These are phyloP conservation scores for Bilobella aurantiaca DNA, from an alignment of 1,140 invertebrate species.

Conservation along the genomic window DNA sequence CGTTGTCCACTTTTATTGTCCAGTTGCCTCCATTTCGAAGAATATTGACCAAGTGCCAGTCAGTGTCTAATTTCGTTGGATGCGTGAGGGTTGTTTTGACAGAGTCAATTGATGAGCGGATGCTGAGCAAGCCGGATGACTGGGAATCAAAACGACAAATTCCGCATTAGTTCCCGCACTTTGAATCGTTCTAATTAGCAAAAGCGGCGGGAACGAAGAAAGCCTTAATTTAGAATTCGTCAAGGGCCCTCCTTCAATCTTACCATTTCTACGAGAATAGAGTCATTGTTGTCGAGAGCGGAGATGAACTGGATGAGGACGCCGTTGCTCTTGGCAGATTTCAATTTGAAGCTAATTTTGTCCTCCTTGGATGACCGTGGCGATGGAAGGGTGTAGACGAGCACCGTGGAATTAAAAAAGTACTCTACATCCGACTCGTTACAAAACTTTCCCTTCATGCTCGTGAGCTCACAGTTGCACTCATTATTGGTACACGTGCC, in stretches of 20 bases:
- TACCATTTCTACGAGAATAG: not conserved
- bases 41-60: conserved; percentile 2
- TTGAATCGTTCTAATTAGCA: not conserved
- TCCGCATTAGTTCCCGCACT: not conserved
- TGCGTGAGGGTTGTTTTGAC: not conserved
- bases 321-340: conserved; percentile 1
- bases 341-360: conserved; percentile 3
- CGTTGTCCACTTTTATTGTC: conserved; percentile 4
- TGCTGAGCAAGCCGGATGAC: conserved; percentile 5
- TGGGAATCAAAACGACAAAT: not conserved
- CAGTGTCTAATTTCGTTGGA: not conserved
- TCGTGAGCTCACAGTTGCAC: conserved; percentile 4
- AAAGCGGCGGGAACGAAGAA: not conserved
- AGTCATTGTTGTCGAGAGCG: not conserved
- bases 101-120: not conserved
- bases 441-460: conserved; percentile 2
- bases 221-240: not conserved
- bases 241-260: not conserved
- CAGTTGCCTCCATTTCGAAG: not conserved
- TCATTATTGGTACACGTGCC: conserved; percentile 5
- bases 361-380: not conserved
- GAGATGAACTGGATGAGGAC: not conserved
- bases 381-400: not conserved
- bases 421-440: not conserved
- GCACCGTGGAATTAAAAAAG: conserved; percentile 12